Percentiles rank a stretch among this genome's conserved stretches.
These are phyloP conservation scores for Imbricaverruca yamaguchii DNA, from an alignment of 2,888 invertebrate species.

Conservation along the genomic window DNA sequence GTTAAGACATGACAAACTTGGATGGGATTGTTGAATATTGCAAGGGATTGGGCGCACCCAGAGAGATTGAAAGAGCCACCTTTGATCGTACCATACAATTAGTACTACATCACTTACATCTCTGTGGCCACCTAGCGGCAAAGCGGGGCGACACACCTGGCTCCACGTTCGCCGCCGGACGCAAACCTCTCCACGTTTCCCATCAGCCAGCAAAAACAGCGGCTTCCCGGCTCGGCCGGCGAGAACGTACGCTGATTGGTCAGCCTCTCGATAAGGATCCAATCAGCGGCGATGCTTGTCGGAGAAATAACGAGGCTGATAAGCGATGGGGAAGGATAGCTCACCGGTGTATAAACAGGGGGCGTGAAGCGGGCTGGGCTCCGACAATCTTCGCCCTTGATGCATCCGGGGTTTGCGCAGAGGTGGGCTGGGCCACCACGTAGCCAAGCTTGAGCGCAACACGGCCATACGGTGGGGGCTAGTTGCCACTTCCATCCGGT, in stretches of 20 bases:
- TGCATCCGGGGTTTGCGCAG: background rate
- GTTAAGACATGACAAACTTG: too few relatives aligned
- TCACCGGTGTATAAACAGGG: background rate
- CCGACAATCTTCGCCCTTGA: background rate
- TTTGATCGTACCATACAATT: too few relatives aligned
- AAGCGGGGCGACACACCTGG: background rate
- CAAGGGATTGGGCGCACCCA: too few relatives aligned
- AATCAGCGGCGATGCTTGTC: slow-evolving; percentile 18
- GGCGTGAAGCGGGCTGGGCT: background rate
- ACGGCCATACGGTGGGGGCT: background rate
- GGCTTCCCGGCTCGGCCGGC: background rate
- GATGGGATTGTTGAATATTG: too few relatives aligned
- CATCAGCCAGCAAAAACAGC: background rate
- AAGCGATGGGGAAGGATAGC: slow-evolving; percentile 18
- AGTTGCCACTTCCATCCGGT: background rate
- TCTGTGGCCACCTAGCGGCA: background rate
- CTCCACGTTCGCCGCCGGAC: background rate
- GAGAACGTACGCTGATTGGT: background rate
- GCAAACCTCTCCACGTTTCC: background rate
- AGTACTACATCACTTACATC: too few relatives aligned
- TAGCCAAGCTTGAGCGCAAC: too few relatives aligned
- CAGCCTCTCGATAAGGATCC: slow-evolving; percentile 10
- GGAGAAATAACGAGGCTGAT: slow-evolving; percentile 13
- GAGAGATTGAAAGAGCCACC: too few relatives aligned
- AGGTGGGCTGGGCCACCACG: too few relatives aligned